phyloP scores from a whole-genome alignment of 2,888 invertebrate genomes.

The Cecidostiba fungosa region DNA sequence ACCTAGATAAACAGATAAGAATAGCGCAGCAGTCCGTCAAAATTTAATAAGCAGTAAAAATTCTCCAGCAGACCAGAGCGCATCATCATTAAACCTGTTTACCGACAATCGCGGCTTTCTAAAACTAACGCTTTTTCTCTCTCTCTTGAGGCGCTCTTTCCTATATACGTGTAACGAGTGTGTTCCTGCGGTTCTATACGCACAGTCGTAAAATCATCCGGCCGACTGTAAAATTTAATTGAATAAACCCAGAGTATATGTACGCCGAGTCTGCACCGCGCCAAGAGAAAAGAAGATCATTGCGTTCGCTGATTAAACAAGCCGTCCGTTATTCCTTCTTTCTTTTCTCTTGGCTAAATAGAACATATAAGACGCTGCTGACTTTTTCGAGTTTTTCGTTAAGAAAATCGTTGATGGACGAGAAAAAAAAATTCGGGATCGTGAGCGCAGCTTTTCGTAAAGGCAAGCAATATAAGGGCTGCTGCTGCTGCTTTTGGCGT shows the following conservation, averaged over 20 bases:
- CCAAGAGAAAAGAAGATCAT: neutral
- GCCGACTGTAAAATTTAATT: slow-evolving; percentile 45
- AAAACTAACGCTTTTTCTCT: neutral
- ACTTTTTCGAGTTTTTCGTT: no score
- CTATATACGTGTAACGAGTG: neutral
- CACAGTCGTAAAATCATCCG: slow-evolving; percentile 22
- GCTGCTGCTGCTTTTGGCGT: neutral
- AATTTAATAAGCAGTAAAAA: neutral
- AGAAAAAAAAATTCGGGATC: no score
- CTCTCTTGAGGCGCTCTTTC: neutral
- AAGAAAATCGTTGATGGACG: no score
- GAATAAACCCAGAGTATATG: neutral
- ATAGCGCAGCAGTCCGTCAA: neutral
- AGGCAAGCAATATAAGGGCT: neutral
- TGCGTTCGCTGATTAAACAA: slow-evolving; percentile 28
- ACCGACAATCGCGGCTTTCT: slow-evolving; percentile 11
- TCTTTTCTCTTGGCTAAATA: no score
- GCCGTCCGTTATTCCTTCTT: neutral
- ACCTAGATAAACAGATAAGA: neutral
- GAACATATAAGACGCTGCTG: neutral
- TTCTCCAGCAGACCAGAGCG: neutral
- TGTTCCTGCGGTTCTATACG: neutral
- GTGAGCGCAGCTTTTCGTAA: no score
- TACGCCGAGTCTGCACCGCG: neutral
- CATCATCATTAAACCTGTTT: slow-evolving; percentile 8